These are phyloP conservation scores for Netelia melanura DNA, from an alignment of 2,888 invertebrate species.

Conservation along the genomic window DNA sequence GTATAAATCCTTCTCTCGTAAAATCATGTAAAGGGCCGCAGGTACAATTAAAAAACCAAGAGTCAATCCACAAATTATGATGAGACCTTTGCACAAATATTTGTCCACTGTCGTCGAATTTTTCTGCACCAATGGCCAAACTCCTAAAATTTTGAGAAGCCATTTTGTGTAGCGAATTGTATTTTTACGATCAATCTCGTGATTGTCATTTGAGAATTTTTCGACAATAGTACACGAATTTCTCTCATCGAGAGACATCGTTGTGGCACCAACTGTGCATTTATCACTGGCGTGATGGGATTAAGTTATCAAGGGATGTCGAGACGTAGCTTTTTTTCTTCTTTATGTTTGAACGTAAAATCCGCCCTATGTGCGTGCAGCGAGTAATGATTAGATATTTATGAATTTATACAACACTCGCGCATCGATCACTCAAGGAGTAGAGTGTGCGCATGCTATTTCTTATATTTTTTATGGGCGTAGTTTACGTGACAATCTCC, in stretches of 20 bases:
- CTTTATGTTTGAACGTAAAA: no score
- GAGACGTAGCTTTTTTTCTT: no score
- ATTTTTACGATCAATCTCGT: neutral
- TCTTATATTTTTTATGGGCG: neutral
- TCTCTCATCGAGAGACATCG: no score
- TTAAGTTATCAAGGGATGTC: no score
- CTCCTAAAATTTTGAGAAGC: neutral
- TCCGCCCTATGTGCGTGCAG: no score
- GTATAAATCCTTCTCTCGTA: slow-evolving; percentile 45
- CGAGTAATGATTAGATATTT: no score
- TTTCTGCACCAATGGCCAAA: slow-evolving; percentile 5
- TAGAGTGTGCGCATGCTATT: neutral
- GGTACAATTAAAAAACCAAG: slow-evolving; percentile 48
- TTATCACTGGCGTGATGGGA: no score
- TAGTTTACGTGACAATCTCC: no score
- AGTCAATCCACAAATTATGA: slow-evolving; percentile 13
- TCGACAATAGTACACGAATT: no score
- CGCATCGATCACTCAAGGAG: neutral
- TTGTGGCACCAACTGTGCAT: no score
- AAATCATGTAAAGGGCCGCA: slow-evolving; percentile 30
- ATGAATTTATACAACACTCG: slow-evolving; percentile 25
- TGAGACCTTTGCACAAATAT: neutral
- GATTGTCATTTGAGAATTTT: no score
- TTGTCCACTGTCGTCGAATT: slow-evolving; percentile 18
- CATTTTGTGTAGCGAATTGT: slow-evolving; percentile 5